Conservation (phyloP, 1,140 invertebrate species). For the Venturia canescens region DNA sequence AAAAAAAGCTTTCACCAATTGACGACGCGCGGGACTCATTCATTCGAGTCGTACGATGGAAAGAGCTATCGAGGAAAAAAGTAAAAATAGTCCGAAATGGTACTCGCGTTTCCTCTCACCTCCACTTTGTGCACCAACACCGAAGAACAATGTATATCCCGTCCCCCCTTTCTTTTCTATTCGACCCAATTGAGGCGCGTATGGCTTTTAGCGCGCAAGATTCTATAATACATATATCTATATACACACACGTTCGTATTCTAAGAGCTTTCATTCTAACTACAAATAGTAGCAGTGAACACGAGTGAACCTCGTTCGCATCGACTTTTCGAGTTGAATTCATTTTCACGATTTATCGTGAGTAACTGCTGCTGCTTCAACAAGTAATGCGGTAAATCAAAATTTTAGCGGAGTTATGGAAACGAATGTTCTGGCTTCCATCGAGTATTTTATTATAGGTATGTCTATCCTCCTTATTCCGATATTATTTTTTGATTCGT, state of each 20-base stretch:
- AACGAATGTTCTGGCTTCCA: too few species aligned
- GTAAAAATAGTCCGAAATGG: background rate
- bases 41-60: conserved; percentile 1
- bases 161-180: background rate
- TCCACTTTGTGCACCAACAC: conserved; percentile 27
- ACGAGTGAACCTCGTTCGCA: background rate
- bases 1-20: conserved; percentile 41
- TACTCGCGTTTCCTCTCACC: conserved; percentile 14
- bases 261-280: conserved; percentile 1
- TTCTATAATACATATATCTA: background rate
- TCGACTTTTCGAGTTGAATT: background rate
- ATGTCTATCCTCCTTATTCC: too few species aligned
- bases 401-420: background rate
- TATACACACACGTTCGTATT: background rate
- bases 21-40: conserved; percentile 26
- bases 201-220: conserved; percentile 27
- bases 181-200: conserved; percentile 35
- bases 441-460: too few species aligned
- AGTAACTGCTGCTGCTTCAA: too few species aligned
- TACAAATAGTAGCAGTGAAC: conserved; percentile 2
- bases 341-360: background rate
- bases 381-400: background rate
- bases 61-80: background rate
- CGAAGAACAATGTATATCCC: conserved; percentile 18
- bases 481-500: too few species aligned